phyloP scores from a whole-genome alignment of 2,797 vertebrate genomes.

The Rallus crepitans region DNA sequence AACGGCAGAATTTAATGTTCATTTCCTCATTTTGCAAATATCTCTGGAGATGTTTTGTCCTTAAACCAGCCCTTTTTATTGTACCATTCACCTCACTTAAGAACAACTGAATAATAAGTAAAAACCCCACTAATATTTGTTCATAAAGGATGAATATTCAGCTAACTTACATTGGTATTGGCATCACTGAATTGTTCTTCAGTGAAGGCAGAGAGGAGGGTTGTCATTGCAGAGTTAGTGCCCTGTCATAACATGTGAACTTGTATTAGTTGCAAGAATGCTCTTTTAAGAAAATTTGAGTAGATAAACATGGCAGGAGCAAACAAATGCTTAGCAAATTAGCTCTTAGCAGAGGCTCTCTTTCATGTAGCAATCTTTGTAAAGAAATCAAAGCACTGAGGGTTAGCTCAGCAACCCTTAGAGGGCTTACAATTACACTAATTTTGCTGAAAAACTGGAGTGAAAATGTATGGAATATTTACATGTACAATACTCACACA shows the following conservation, averaged over 20 bases:
- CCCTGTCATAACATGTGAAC: neutral
- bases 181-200: neutral
- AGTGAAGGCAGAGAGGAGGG: neutral
- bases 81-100: neutral
- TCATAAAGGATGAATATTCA: slow-evolving; percentile 13
- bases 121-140: neutral
- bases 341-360: neutral
- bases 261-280: neutral
- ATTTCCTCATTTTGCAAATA: neutral
- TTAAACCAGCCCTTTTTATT: slow-evolving; percentile 23
- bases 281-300: neutral
- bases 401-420: neutral
- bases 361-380: neutral
- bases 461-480: slow-evolving; percentile 35
- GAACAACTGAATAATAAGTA: neutral
- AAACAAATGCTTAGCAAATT: neutral
- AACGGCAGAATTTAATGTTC: neutral
- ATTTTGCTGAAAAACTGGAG: neutral
- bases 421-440: neutral
- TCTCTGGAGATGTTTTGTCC: neutral
- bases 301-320: neutral
- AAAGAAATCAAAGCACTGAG: slow-evolving; percentile 40
- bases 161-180: neutral
- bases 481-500: slow-evolving; percentile 17
- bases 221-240: neutral